These are phyloP conservation scores for Drosophila teissieri DNA, from an alignment of 1,140 invertebrate species.

Conservation along the genomic window DNA sequence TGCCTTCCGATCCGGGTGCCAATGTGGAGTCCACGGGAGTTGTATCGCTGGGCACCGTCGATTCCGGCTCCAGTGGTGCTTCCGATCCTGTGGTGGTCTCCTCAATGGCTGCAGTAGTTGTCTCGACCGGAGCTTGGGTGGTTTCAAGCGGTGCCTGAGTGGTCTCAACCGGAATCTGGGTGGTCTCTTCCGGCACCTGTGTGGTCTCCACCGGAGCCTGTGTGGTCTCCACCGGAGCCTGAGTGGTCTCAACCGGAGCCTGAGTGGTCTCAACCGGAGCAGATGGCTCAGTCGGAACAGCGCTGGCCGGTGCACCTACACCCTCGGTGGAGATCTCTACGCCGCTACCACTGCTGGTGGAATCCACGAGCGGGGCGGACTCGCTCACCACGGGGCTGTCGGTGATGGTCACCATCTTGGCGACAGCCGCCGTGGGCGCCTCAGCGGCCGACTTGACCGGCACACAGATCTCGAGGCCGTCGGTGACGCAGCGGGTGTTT, in stretches of 20 bases:
- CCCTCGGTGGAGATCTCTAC: constrained; percentile 23
- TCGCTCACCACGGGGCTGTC: constrained; percentile 49
- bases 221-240: background rate
- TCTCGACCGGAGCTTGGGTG: constrained; percentile 9
- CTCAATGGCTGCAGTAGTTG: constrained; percentile 18
- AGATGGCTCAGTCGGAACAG: constrained; percentile 10
- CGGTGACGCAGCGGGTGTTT: constrained; percentile 71
- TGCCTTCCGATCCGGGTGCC: constrained; percentile 11
- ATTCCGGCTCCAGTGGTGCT: constrained; percentile 1
- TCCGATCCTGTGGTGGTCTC: constrained; percentile 19
- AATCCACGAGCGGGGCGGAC: constrained; percentile 51
- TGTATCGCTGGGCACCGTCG: constrained; percentile 6
- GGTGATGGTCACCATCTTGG: constrained; percentile 61
- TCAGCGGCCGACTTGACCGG: constrained; percentile 47
- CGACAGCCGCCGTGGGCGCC: constrained; percentile 50
- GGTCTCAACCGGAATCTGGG: constrained; percentile 7
- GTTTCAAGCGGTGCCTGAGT: constrained; percentile 18
- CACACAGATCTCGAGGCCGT: constrained; percentile 74
- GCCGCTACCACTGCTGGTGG: constrained; percentile 1
- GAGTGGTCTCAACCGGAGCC: constrained; percentile 14
- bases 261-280: constrained; percentile 2
- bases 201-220: constrained; percentile 2
- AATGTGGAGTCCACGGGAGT: constrained; percentile 13
- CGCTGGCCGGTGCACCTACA: constrained; percentile 6
- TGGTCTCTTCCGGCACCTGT: background rate